phyloP scores from a whole-genome alignment of 2,797 vertebrate species.

The Karalla daura region DNA sequence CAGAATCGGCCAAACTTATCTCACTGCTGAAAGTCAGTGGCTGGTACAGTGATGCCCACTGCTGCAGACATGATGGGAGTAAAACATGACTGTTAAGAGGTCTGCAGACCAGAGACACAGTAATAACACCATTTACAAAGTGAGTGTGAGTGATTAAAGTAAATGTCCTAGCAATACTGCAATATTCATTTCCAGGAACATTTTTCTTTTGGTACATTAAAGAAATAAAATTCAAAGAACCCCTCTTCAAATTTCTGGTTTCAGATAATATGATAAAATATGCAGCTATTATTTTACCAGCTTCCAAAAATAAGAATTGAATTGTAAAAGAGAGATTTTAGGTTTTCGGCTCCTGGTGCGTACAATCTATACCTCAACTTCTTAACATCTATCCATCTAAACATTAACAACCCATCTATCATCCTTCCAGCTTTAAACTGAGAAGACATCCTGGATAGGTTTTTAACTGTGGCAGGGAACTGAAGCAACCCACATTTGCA shows the following conservation, averaged over 20 bases:
- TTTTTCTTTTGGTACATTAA: background rate
- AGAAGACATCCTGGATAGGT: no score
- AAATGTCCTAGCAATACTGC: background rate
- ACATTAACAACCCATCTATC: no score
- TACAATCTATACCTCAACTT: no score
- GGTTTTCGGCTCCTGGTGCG: no score
- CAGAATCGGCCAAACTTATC: conserved; percentile 77
- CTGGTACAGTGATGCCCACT: conserved; percentile 97
- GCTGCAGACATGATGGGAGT: conserved; percentile 79
- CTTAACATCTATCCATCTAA: no score
- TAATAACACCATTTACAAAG: background rate
- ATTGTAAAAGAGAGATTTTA: no score
- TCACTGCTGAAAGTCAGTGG: conserved; percentile 88
- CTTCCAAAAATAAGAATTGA: background rate
- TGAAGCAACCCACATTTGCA: no score
- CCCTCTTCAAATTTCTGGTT: background rate
- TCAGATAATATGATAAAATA: background rate
- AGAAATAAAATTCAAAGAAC: background rate
- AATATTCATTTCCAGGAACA: background rate
- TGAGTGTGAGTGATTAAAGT: background rate
- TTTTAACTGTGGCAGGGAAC: no score
- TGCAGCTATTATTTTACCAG: background rate
- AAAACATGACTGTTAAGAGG: background rate
- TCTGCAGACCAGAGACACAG: background rate
- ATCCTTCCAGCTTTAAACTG: no score